phyloP scores from a whole-genome alignment of 2,113 vertebrate genomes.

The Ophiodon elongatus region DNA sequence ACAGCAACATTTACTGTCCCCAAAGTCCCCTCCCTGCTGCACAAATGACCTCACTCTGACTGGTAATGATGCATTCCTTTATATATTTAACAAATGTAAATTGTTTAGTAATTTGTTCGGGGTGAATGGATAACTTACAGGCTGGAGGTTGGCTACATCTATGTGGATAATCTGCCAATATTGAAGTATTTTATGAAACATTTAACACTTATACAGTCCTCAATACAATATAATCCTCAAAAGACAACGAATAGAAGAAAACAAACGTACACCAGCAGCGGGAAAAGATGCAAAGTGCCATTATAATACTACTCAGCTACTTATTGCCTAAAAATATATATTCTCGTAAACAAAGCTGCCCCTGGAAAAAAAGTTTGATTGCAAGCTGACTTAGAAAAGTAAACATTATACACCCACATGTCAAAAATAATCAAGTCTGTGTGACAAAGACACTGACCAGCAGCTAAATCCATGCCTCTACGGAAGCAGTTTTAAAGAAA shows the following conservation, averaged over 20 bases:
- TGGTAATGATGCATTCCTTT: conserved; percentile 21
- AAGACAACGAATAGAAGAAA: conserved; percentile 37
- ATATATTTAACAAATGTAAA: conserved; percentile 12
- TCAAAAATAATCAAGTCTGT: conserved; percentile 31
- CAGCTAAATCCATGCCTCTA: conserved; percentile 49
- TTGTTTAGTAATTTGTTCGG: conserved; percentile 3
- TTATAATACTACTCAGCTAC: conserved; percentile 32
- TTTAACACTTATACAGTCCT: conserved; percentile 53
- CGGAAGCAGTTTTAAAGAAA: conserved; percentile 37
- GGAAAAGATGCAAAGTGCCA: conserved; percentile 44
- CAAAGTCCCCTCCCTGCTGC: not conserved
- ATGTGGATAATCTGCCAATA: conserved; percentile 8
- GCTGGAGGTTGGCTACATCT: not conserved
- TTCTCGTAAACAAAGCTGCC: conserved; percentile 49
- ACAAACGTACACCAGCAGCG: conserved; percentile 45
- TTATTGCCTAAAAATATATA: conserved; percentile 51
- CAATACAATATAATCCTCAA: conserved; percentile 68
- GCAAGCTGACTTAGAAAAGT: conserved; percentile 60
- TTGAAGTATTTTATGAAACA: conserved; percentile 14
- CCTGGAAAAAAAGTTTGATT: conserved; percentile 32
- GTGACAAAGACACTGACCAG: conserved; percentile 56
- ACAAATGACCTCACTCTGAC: conserved; percentile 23
- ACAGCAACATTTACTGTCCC: conserved; percentile 11
- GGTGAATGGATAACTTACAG: not conserved
- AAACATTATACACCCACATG: conserved; percentile 72